Percentiles rank a stretch among this genome's conserved stretches.
Conservation (phyloP, 2,888 invertebrate species). For the Byasa hedistus region DNA sequence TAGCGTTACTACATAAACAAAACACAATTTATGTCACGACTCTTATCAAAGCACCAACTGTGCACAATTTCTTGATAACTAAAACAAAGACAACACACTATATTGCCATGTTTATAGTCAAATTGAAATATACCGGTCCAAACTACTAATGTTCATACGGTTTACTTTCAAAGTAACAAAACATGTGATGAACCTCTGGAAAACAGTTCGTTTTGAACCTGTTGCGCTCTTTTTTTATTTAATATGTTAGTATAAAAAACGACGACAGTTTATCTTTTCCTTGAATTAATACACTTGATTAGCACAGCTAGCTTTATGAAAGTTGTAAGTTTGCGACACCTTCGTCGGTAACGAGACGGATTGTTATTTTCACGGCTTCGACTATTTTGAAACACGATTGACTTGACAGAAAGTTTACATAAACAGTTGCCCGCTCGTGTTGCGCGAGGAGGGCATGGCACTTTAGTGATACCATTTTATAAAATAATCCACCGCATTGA, state of each 20-base stretch:
- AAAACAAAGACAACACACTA: constrained; percentile 21
- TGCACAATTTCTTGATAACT: constrained; percentile 6
- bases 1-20: constrained; percentile 13
- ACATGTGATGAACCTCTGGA: constrained; percentile 20
- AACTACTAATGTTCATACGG: constrained; percentile 6
- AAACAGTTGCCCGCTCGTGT: constrained; percentile 49
- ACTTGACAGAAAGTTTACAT: constrained; percentile 60
- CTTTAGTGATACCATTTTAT: constrained; percentile 18
- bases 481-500: constrained; percentile 1
- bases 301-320: constrained; percentile 18
- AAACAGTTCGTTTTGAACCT: constrained; percentile 34
- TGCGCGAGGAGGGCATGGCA: constrained; percentile 19
- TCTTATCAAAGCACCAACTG: constrained; percentile 16
- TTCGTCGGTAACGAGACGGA: constrained; percentile 28
- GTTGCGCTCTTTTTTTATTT: constrained; percentile 35
- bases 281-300: constrained; percentile 11
- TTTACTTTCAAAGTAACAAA: constrained; percentile 20
- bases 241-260: constrained; percentile 4
- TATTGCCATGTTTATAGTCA: constrained; percentile 15
- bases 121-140: constrained; percentile 5
- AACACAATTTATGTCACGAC: constrained; percentile 19
- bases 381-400: constrained; percentile 53
- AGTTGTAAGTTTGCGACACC: constrained; percentile 4
- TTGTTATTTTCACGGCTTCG: constrained; percentile 43
- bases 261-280: neutral